Conservation (phyloP, 1,140 invertebrate genomes). For the Stegodyphus dumicola region DNA sequence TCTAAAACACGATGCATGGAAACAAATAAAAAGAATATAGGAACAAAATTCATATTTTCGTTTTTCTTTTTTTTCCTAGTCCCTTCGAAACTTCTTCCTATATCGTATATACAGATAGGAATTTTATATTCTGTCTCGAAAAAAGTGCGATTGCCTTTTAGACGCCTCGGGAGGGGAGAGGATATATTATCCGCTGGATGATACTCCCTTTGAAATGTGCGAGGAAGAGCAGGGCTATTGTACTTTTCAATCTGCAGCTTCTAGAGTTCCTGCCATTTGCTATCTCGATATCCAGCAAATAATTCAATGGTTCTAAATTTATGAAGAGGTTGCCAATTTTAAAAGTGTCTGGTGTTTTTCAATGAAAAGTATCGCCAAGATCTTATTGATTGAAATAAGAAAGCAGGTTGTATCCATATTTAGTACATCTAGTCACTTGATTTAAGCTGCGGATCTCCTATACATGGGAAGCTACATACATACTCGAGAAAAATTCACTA, state of each 20-base stretch:
- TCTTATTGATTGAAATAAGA: not conserved
- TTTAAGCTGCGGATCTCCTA: too few species aligned
- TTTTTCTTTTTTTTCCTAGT: too few species aligned
- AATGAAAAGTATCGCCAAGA: not conserved
- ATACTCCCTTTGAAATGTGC: conserved; percentile 29
- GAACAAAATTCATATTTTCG: not conserved
- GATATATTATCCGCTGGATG: conserved; percentile 40
- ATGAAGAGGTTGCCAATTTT: conserved; percentile 21
- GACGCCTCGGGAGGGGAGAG: not conserved
- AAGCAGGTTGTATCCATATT: too few species aligned
- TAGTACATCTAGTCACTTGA: too few species aligned
- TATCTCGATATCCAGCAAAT: conserved; percentile 33
- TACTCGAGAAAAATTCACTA: too few species aligned
- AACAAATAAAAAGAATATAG: not conserved
- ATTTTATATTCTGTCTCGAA: conserved; percentile 24
- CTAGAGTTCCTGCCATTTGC: conserved; percentile 39
- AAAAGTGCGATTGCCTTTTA: conserved; percentile 1
- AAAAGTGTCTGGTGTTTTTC: not conserved
- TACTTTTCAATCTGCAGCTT: conserved; percentile 49
- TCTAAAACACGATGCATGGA: not conserved
- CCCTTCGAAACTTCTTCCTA: conserved; percentile 12
- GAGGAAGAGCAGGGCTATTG: conserved; percentile 18
- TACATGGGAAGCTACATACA: too few species aligned
- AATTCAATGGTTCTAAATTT: conserved; percentile 38
- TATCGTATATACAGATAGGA: conserved; percentile 17